Evolutionary conservation across 2,888 invertebrate species (phyloP).

Genomic region (Phaedon cochleariae): DNA sequence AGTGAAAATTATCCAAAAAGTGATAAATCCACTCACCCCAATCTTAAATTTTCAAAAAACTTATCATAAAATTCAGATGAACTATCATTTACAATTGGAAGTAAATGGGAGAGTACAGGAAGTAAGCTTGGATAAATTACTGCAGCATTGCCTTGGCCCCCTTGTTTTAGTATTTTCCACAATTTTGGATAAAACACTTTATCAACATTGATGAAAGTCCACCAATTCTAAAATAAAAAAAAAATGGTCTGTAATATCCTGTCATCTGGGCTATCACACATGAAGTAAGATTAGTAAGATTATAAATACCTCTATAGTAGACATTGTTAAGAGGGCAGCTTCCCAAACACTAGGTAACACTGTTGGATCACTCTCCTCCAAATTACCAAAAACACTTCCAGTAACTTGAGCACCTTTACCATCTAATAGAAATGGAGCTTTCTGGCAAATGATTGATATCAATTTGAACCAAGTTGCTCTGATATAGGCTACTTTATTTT

Average conservation of each 20-base stretch:
- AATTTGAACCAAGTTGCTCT: constrained; percentile 76
- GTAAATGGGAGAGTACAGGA: constrained; percentile 78
- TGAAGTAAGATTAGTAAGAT: no score
- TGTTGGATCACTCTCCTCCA: constrained; percentile 75
- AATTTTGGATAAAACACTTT: constrained; percentile 79
- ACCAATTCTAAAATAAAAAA: constrained; percentile 70
- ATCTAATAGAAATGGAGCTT: constrained; percentile 65
- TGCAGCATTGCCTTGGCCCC: constrained; percentile 80
- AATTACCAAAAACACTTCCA: constrained; percentile 68
- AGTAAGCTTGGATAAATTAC: constrained; percentile 78
- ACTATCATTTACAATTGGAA: constrained; percentile 62
- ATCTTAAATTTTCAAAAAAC: constrained; percentile 75
- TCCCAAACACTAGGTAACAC: constrained; percentile 79
- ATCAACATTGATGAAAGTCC: constrained; percentile 74
- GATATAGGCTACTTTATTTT: constrained; percentile 64
- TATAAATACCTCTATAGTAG: constrained; percentile 64
- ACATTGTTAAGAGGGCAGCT: constrained; percentile 70
- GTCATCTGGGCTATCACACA: no score
- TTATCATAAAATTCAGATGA: constrained; percentile 67
- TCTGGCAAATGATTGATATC: constrained; percentile 69
- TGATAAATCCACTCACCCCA: constrained; percentile 75
- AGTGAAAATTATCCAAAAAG: no score
- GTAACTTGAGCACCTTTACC: constrained; percentile 67
- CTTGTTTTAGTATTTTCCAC: constrained; percentile 71
- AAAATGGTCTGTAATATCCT: constrained; percentile 26